Percentiles rank a stretch among this genome's conserved stretches.
These are phyloP conservation scores for Anodontia alba DNA, from an alignment of 2,888 invertebrate species.

Conservation along the genomic window DNA sequence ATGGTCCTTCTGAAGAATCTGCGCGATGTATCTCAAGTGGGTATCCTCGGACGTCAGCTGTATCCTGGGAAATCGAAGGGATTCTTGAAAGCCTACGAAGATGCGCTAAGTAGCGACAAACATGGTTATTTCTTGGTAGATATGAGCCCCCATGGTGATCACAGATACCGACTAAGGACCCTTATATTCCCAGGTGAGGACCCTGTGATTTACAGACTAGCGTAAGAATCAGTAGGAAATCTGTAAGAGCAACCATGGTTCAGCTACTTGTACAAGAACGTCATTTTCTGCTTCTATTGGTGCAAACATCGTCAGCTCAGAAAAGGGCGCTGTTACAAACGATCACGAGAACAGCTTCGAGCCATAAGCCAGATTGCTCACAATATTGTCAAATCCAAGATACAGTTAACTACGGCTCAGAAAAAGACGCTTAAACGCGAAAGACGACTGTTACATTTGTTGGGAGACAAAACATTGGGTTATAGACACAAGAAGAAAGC, in stretches of 20 bases:
- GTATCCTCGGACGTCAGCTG: conserved; percentile 14
- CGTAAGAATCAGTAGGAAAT: conserved; percentile 1
- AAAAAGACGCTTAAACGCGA: neutral
- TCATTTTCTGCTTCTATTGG: conserved; percentile 24
- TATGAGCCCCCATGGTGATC: conserved; percentile 12
- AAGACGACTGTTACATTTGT: neutral
- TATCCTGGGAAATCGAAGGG: conserved; percentile 18
- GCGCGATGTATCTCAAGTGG: conserved; percentile 25
- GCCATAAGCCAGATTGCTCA: conserved; percentile 23
- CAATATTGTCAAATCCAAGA: conserved; percentile 6
- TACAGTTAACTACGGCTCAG: neutral
- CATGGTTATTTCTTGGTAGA: conserved; percentile 29
- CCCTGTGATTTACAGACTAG: conserved; percentile 12
- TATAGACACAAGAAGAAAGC: neutral
- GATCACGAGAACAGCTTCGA: conserved; percentile 35
- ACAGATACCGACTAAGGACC: conserved; percentile 21
- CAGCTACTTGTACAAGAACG: conserved; percentile 12
- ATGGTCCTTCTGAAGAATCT: conserved; percentile 29
- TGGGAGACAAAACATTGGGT: conserved; percentile 6
- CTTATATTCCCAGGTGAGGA: conserved; percentile 23
- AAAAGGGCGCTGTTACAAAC: conserved; percentile 30
- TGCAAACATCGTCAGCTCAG: conserved; percentile 10
- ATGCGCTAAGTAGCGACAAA: neutral
- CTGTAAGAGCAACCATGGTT: conserved; percentile 14
- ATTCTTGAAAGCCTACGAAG: conserved; percentile 26